phyloP scores from a whole-genome alignment of 2,113 vertebrate species.

The Tamias sibiricus region DNA sequence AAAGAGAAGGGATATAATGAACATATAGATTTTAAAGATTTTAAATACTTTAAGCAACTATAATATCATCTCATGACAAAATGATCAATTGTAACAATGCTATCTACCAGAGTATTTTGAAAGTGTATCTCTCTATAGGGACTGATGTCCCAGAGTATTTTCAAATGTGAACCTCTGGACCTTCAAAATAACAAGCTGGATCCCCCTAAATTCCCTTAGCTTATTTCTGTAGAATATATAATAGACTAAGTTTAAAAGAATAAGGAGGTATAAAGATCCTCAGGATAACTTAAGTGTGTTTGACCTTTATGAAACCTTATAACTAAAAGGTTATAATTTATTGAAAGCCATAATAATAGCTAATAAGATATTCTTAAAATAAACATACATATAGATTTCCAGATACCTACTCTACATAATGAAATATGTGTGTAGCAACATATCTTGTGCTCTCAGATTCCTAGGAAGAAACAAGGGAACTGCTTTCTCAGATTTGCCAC shows the following conservation, averaged over 20 bases:
- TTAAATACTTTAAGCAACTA: not conserved
- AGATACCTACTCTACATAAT: not conserved
- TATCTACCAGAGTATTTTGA: not conserved
- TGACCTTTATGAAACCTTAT: not conserved
- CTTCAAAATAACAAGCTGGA: not conserved
- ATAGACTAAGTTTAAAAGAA: not conserved
- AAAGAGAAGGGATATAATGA: not conserved
- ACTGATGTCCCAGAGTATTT: not conserved
- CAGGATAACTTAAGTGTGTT: not conserved
- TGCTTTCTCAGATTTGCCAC: not conserved
- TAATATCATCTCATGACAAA: not conserved
- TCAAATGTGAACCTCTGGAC: not conserved
- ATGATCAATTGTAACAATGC: not conserved
- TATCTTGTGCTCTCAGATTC: not conserved
- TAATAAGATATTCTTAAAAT: not conserved
- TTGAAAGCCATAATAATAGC: not conserved
- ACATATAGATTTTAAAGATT: not conserved
- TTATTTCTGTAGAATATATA: not conserved
- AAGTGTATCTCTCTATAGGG: not conserved
- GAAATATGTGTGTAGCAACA: not conserved
- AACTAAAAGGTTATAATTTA: not conserved
- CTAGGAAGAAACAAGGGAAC: not conserved
- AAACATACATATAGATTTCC: not conserved
- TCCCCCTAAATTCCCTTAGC: not conserved
- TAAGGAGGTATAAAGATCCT: not conserved